A percentile compares a stretch with the other conserved stretches of the same genome.
phyloP scores from a whole-genome alignment of 2,113 vertebrate genomes.

The Gallinago undulata region DNA sequence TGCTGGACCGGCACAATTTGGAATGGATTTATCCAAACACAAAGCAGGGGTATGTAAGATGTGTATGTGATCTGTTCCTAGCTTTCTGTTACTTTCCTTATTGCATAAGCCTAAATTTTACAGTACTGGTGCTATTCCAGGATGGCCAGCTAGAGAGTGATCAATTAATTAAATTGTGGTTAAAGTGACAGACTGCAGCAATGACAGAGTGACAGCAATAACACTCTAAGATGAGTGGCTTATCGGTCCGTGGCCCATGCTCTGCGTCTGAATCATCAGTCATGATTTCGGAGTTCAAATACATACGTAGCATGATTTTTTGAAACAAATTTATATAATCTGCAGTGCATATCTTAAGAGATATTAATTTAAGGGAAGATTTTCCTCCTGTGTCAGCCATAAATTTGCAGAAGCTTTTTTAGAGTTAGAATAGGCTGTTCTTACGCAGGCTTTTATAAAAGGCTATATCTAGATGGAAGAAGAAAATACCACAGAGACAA shows the following conservation, averaged over 20 bases:
- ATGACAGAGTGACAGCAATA: background rate
- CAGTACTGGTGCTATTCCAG: background rate
- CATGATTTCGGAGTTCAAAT: background rate
- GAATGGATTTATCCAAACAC: constrained; percentile 92
- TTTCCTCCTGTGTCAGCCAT: background rate
- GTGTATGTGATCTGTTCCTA: background rate
- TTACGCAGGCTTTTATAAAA: background rate
- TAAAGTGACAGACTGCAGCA: background rate
- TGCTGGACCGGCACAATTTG: constrained; percentile 96
- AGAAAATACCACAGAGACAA: background rate
- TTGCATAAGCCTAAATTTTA: background rate
- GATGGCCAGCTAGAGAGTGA: background rate
- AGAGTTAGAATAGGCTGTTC: background rate
- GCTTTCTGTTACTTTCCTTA: background rate
- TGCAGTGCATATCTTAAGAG: background rate
- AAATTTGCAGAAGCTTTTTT: background rate
- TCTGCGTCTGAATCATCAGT: background rate
- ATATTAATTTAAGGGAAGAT: background rate
- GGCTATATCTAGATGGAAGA: background rate
- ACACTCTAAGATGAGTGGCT: background rate
- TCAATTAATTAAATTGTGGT: background rate
- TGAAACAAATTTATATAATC: background rate
- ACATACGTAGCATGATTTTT: background rate
- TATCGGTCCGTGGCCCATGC: background rate
- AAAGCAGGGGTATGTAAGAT: constrained; percentile 82